Base-by-base conservation (phyloP, 2,113 vertebrate genomes). In the Callithrix jacchus region DNA sequence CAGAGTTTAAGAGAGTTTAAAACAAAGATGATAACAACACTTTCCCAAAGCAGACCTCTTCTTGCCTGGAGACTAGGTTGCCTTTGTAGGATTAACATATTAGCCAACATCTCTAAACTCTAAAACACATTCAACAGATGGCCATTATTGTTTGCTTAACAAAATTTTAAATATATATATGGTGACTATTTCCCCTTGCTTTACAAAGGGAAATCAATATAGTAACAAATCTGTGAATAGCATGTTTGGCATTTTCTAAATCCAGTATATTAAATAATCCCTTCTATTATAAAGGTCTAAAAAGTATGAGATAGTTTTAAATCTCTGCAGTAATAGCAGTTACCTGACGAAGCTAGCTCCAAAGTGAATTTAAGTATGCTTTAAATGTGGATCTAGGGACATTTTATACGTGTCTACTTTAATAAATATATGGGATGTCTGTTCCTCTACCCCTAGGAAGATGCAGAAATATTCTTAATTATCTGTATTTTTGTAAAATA, bases 101-200 rank as follows among this genome's bases (percentile, higher is more conserved):
- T 64, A 64, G 27, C 61, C 27, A 64, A 92, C 0, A 88, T 73
- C 45, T 79, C 18, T 9, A 56, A 93, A 85, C 14, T 47, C 87
- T 88, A 94, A 89, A 49, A 89, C 56, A 95, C 81, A 86, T 81
- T 93, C 97, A 87, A 93, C 91, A 45, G 25, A 96, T 91, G 95
- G 96, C 52, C 64, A 73, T 64, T 71, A 64, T n/a, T 94, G 80
- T 4, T 56, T 18, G 74, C 32, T 89, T 54, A 40, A 68, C 76
- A 47, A 45, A 77, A 85, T 27, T 5, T 27, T 45, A 8, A 45
- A 88, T 49, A 27, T 52, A 0, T 0, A 16, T 93, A 54, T 5
- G 84, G 90, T 86, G 42, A 89, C 71, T 80, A 35, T 64, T 97
- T 45, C n/a, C 52, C 64, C 20, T 71, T 64, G 13, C 83, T 49